Evolutionary conservation across 2,113 vertebrate genomes (phyloP).

Genomic region (Crotalus helleri): DNA sequence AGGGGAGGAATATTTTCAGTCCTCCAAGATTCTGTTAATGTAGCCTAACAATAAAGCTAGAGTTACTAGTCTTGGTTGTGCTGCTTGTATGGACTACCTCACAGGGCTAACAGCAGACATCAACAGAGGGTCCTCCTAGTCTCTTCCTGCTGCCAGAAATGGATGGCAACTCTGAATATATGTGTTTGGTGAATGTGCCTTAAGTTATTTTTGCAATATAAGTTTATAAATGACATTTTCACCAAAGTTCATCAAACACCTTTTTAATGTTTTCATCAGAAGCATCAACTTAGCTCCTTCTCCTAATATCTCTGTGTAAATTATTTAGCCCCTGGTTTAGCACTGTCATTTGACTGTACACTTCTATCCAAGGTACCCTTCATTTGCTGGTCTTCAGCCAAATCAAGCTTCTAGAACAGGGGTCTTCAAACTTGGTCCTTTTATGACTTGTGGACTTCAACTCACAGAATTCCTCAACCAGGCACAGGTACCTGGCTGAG

Average conservation of each 20-base stretch:
- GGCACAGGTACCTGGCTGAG: too few species aligned
- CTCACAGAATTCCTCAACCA: too few species aligned
- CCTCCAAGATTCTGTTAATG: neutral
- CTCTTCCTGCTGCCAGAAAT: neutral
- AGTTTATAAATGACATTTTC: neutral
- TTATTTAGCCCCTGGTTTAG: neutral
- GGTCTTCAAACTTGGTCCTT: too few species aligned
- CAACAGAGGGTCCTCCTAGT: neutral
- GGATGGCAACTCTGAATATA: neutral
- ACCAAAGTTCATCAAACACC: neutral
- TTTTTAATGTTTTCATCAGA: neutral
- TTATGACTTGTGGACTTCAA: too few species aligned
- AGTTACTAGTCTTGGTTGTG: neutral
- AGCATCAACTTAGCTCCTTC: neutral
- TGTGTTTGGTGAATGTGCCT: neutral
- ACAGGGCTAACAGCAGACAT: neutral
- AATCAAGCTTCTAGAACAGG: neutral
- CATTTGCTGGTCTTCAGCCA: neutral
- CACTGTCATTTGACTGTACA: neutral
- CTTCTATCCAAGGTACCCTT: neutral
- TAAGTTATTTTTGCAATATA: neutral
- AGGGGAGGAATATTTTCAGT: neutral
- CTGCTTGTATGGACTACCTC: neutral
- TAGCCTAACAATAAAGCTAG: neutral
- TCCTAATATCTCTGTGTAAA: too few species aligned